Percentiles rank a stretch among this genome's conserved stretches.
Evolutionary conservation across 2,113 vertebrate species (phyloP).

Genomic region (Rhadina sibilatrix): DNA sequence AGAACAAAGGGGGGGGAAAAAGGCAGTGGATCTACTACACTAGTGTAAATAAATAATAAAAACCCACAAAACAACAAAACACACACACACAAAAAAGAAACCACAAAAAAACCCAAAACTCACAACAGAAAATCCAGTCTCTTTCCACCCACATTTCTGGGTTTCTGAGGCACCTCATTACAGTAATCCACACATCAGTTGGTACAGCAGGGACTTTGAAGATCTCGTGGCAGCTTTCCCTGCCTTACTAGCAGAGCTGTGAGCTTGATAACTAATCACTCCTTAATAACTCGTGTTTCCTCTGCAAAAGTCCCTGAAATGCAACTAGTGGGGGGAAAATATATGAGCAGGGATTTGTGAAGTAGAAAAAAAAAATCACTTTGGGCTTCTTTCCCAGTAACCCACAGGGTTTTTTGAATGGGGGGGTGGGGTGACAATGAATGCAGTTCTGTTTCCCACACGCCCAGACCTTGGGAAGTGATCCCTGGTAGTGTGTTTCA

Average conservation of each 20-base stretch:
- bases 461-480: not conserved
- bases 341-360: conserved; percentile 5
- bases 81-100: not conserved
- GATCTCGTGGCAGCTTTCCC: not conserved
- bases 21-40: not conserved
- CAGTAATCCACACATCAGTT: not conserved
- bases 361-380: not conserved
- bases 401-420: not conserved
- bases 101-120: too few relatives aligned
- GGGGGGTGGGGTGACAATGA: not conserved
- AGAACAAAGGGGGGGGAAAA: not conserved
- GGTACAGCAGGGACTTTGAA: not conserved
- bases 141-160: not conserved
- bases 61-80: not conserved
- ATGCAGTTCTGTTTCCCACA: not conserved
- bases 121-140: not conserved
- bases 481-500: not conserved
- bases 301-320: not conserved
- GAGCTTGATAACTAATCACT: conserved; percentile 10
- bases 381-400: not conserved
- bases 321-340: not conserved
- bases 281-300: not conserved
- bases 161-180: not conserved
- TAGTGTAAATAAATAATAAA: too few relatives aligned
- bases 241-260: not conserved